phyloP scores from a whole-genome alignment of 2,888 invertebrate species.

The Dicyrtomina minuta region DNA sequence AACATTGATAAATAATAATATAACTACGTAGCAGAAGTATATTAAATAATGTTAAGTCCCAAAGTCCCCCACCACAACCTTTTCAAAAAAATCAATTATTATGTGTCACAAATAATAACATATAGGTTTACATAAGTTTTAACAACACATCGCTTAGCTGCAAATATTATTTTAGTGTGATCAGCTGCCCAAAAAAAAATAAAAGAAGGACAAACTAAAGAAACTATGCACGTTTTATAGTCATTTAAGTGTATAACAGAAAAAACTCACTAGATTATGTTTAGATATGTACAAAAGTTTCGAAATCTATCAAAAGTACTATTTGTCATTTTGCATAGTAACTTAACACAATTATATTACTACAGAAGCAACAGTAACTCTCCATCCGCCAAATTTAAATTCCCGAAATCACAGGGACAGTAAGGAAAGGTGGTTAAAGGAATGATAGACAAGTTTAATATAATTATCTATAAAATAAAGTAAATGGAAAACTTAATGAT shows the following conservation, averaged over 20 bases:
- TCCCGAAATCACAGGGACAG: conserved; percentile 15
- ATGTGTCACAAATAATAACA: conserved; percentile 30
- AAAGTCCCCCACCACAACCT: conserved; percentile 33
- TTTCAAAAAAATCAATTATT: conserved; percentile 26
- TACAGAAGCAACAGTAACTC: conserved; percentile 7
- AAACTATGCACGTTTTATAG: conserved; percentile 9
- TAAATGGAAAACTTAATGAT: too few species aligned
- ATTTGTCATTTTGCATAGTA: conserved; percentile 7
- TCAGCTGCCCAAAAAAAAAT: conserved; percentile 14
- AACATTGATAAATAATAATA: conserved; percentile 23
- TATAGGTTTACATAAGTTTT: conserved; percentile 3
- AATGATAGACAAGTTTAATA: too few species aligned
- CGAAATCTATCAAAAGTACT: conserved; percentile 19
- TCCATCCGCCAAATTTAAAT: neutral
- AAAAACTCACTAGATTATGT: conserved; percentile 11
- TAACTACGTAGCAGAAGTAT: conserved; percentile 17
- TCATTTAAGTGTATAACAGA: neutral
- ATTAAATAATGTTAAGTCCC: conserved; percentile 29
- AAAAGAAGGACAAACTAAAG: conserved; percentile 1
- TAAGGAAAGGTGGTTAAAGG: too few species aligned
- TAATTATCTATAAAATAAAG: too few species aligned
- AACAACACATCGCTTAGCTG: conserved; percentile 29
- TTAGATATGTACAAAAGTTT: conserved; percentile 22
- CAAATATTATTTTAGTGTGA: conserved; percentile 23
- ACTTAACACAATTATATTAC: neutral